Evolutionary conservation across 1,140 invertebrate species (phyloP).

Genomic region (Parasteatoda tepidariorum): DNA sequence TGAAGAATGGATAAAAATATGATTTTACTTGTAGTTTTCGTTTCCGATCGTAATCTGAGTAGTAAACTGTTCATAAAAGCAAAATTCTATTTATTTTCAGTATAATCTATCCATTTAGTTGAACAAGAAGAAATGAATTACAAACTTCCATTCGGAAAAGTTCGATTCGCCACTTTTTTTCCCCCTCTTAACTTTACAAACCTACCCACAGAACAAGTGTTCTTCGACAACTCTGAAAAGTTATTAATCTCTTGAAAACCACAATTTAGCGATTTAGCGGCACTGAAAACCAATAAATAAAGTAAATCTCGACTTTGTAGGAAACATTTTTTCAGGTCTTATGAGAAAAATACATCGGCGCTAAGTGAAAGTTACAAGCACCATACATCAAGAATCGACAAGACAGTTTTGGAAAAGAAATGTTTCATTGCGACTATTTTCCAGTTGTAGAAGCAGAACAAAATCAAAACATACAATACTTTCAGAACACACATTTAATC

Average conservation of each 20-base stretch:
- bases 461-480: constrained; percentile 53
- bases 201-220: background rate
- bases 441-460: background rate
- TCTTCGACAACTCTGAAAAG: constrained; percentile 17
- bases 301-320: constrained; percentile 42
- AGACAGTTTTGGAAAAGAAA: constrained; percentile 53
- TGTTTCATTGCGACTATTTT: constrained; percentile 18
- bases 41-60: no score
- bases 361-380: constrained; percentile 12
- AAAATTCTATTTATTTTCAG: constrained; percentile 45
- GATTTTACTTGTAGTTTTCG: no score
- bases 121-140: constrained; percentile 28
- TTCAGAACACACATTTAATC: constrained; percentile 46
- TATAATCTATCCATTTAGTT: constrained; percentile 33
- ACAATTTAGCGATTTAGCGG: constrained; percentile 57
- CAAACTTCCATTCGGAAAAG: constrained; percentile 31
- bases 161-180: background rate
- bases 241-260: constrained; percentile 61
- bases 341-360: constrained; percentile 50
- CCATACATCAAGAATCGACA: constrained; percentile 44
- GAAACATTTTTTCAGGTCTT: constrained; percentile 37
- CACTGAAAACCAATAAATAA: constrained; percentile 55
- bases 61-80: no score
- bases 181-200: background rate
- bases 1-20: no score